A percentile compares a stretch with the other conserved stretches of the same genome.
These are phyloP conservation scores for Fregetta grallaria DNA, from an alignment of 2,113 vertebrate species.

Conservation along the genomic window DNA sequence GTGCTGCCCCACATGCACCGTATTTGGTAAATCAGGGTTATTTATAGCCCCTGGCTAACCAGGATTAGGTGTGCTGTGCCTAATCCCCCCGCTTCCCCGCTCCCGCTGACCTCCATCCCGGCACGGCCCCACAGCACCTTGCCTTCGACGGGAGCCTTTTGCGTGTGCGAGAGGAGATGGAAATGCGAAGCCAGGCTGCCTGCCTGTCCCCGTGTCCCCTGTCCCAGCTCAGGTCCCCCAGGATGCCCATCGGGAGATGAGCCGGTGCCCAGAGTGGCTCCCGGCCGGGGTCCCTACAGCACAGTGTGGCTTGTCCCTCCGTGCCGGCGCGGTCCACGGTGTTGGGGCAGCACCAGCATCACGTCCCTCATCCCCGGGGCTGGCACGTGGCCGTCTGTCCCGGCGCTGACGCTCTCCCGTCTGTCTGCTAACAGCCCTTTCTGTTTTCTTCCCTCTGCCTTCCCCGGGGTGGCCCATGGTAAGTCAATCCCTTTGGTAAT, in stretches of 20 bases:
- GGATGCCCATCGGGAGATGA: not conserved
- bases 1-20: not conserved
- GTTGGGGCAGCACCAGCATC: not conserved
- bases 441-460: not conserved
- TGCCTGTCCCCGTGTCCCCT: rapidly evolving
- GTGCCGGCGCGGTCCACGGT: rapidly evolving
- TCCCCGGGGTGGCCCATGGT: not conserved
- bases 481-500: not conserved
- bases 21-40: slow-evolving; percentile 33
- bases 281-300: not conserved
- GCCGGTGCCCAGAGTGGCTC: not conserved
- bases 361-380: rapidly evolving
- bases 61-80: slow-evolving; percentile 46
- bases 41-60: slow-evolving; percentile 17
- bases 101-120: slow-evolving; percentile 29
- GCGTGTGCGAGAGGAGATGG: not conserved
- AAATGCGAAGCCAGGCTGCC: not conserved
- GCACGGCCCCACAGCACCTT: not conserved
- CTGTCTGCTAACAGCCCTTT: not conserved
- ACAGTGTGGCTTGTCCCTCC: not conserved
- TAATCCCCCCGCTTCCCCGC: slow-evolving; percentile 27
- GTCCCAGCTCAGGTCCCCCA: not conserved
- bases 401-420: not conserved
- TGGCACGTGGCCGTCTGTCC: not conserved
- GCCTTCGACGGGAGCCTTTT: not conserved